A percentile compares a stretch with the other conserved stretches of the same genome.
phyloP scores from a whole-genome alignment of 2,797 vertebrate genomes.

The Sciaenops ocellatus region DNA sequence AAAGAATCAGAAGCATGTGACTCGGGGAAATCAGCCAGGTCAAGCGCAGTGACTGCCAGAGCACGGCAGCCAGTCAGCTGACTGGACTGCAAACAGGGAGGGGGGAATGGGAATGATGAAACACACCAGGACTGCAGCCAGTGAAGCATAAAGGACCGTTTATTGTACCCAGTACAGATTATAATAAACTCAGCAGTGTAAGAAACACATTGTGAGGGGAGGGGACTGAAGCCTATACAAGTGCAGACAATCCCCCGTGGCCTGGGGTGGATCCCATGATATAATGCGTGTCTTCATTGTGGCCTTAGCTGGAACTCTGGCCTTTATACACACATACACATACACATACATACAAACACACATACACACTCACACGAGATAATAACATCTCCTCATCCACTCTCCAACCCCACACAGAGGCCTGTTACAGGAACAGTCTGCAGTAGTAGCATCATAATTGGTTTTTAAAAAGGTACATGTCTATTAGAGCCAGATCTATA shows the following conservation, averaged over 20 bases:
- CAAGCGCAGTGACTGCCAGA: conserved; percentile 60
- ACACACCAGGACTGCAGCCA: conserved; percentile 71
- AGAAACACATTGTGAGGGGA: conserved; percentile 82
- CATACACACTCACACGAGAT: conserved; percentile 27
- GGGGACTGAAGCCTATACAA: conserved; percentile 79
- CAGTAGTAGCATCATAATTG: conserved; percentile 62
- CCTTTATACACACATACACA: conserved; percentile 17
- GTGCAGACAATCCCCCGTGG: conserved; percentile 72
- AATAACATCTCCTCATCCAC: conserved; percentile 48
- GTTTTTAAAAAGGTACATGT: conserved; percentile 72
- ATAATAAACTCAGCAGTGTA: conserved; percentile 91
- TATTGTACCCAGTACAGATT: conserved; percentile 99
- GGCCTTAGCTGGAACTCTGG: conserved; percentile 57
- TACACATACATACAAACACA: background rate
- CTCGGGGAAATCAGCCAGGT: conserved; percentile 64
- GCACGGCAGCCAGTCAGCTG: conserved; percentile 59
- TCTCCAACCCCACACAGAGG: conserved; percentile 33
- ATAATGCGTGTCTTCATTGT: conserved; percentile 22
- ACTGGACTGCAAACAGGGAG: conserved; percentile 21
- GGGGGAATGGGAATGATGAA: conserved; percentile 35
- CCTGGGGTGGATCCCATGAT: conserved; percentile 46
- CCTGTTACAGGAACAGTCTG: conserved; percentile 68
- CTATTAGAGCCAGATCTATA: conserved; percentile 82
- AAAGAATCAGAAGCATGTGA: conserved; percentile 67
- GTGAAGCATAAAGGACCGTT: conserved; percentile 88